Percentiles rank a stretch among this genome's conserved stretches.
These are phyloP conservation scores for Drosophila gunungcola DNA, from an alignment of 1,140 invertebrate species.

Conservation along the genomic window DNA sequence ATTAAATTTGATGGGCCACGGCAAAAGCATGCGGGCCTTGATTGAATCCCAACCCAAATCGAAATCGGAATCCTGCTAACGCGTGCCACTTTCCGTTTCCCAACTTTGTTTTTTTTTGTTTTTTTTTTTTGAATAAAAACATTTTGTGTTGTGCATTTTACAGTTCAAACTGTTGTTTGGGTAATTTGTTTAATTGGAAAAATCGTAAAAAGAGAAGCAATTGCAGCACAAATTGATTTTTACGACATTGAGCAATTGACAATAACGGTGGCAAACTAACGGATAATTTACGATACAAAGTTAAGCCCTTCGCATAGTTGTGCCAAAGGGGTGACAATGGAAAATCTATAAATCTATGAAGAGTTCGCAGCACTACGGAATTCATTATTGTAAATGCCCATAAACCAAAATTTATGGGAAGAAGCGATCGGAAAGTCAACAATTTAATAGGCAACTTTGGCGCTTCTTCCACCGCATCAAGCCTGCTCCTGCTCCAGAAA, in stretches of 20 bases:
- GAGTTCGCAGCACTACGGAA: constrained; percentile 6
- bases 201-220: constrained; percentile 71
- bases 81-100: constrained; percentile 59
- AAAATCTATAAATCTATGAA: constrained; percentile 12
- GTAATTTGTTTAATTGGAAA: constrained; percentile 82
- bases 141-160: constrained; percentile 33
- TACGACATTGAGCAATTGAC: constrained; percentile 74
- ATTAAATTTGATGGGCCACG: constrained; percentile 63
- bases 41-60: constrained; percentile 24
- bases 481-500: constrained; percentile 4
- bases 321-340: constrained; percentile 7
- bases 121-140: constrained; percentile 53
- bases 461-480: constrained; percentile 22
- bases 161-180: constrained; percentile 57
- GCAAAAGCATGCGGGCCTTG: constrained; percentile 45
- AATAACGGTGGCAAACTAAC: constrained; percentile 66
- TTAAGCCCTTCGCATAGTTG: constrained; percentile 51
- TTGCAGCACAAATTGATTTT: constrained; percentile 71
- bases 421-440: constrained; percentile 28
- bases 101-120: not conserved
- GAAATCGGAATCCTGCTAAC: constrained; percentile 30
- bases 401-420: constrained; percentile 24
- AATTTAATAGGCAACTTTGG: constrained; percentile 25
- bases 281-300: constrained; percentile 63
- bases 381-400: constrained; percentile 35